Evolutionary conservation across 2,113 vertebrate genomes (phyloP).

Genomic region (Fulmarus glacialis): DNA sequence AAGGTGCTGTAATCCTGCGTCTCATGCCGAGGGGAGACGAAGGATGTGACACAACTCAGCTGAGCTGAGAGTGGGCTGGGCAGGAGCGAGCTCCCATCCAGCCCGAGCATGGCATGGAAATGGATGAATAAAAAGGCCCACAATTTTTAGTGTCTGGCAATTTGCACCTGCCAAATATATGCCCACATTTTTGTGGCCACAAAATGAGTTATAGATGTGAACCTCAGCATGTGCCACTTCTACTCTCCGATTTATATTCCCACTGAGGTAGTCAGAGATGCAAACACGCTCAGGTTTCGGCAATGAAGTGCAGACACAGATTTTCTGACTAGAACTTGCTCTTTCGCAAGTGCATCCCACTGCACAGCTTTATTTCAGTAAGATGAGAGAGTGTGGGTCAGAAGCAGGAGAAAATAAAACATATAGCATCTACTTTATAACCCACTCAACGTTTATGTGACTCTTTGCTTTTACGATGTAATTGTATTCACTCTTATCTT

Average conservation of each 20-base stretch:
- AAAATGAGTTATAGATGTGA: background rate
- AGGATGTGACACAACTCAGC: background rate
- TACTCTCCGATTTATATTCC: background rate
- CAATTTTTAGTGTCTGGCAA: background rate
- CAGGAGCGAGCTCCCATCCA: background rate
- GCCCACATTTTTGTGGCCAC: background rate
- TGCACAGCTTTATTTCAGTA: background rate
- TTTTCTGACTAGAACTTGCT: background rate
- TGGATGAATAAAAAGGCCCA: background rate
- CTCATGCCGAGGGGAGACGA: background rate
- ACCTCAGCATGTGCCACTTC: background rate
- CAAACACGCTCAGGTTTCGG: background rate
- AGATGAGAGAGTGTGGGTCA: background rate
- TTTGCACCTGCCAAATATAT: constrained; percentile 4
- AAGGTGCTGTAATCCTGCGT: background rate
- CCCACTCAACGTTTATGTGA: background rate
- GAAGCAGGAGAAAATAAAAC: constrained; percentile 17
- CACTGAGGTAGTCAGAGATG: background rate
- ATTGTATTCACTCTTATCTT: background rate
- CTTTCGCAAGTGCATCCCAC: background rate
- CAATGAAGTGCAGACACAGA: background rate
- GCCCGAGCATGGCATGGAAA: background rate
- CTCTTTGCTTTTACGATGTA: background rate
- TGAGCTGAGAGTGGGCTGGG: background rate
- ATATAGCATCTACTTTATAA: background rate